Base-by-base conservation (phyloP, 1,140 invertebrate genomes). In the Habropoda laboriosa region DNA sequence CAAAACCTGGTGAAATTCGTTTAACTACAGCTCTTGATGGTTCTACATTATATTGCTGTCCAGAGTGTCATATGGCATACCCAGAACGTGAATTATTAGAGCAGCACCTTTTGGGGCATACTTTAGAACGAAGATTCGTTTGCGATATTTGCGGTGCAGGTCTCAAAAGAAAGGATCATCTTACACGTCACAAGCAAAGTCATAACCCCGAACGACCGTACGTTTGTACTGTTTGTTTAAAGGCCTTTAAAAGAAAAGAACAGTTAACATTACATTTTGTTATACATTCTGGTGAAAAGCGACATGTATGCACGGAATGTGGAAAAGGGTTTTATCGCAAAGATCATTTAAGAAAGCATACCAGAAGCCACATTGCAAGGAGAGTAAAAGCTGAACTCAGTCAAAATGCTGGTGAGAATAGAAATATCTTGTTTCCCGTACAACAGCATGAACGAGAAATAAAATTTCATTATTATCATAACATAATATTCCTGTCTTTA, bases 11-110 rank as follows among this genome's bases (percentile, higher is more conserved):
- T 16, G 96, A 97, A 92, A 97, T 97, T 80, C 94, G 96, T 55
- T 92, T 97, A 24, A 96, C 96, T 0, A 97, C 96, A 3, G 96
- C 96, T 1, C 90, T 97, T 30, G 97, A 97, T 86, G 97, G 97
- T 1, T 96, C 96, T 35, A 96, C 96, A 0, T 89, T 97, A 0
- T 97, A 97, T 87, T 97, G 97, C 89, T 97, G 97, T 88, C 96
- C 97, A 6, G 96, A 97, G 87, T 97, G 97, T 87, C 96, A 98
- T 90, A 96, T 97, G 95, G 96, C 96, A 32, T 97, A 97, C 89
- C 96, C 96, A 0, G 96, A 97, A 88, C 95, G 96, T 63, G 96
- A 96, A 63, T 89, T 97, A 24, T 92, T 97, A 6, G 96, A 97
- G 86, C 96, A 97, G 73, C 96, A 97, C 91, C 90, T 97, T 18